Conservation (phyloP, 2,888 invertebrate genomes). For the Torymus aiolomorphi region DNA sequence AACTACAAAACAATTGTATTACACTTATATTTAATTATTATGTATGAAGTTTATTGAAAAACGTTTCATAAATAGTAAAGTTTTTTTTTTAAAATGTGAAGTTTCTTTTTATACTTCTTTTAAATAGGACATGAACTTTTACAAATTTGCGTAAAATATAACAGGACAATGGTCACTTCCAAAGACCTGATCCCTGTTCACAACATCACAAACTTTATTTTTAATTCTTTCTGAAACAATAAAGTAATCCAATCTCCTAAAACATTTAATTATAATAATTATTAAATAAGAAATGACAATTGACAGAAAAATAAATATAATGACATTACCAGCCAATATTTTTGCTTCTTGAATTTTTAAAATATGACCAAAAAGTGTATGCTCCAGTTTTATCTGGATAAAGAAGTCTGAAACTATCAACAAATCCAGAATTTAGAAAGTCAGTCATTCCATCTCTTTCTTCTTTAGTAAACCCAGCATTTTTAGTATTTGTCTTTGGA, state of each 20-base stretch:
- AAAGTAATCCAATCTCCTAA: constrained; percentile 96
- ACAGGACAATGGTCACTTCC: constrained; percentile 99
- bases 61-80: constrained; percentile 37
- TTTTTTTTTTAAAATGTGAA: constrained; percentile 19
- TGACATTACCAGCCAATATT: constrained; percentile 93
- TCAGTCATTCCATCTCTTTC: constrained; percentile 94
- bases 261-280: constrained; percentile 29
- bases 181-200: constrained; percentile 87
- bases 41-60: constrained; percentile 20
- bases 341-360: constrained; percentile 89
- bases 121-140: constrained; percentile 25
- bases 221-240: constrained; percentile 89
- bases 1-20: constrained; percentile 22
- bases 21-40: constrained; percentile 36
- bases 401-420: constrained; percentile 91
- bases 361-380: constrained; percentile 98
- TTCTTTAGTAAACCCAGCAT: constrained; percentile 96
- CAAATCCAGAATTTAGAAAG: constrained; percentile 87
- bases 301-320: constrained; percentile 66
- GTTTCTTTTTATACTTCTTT: constrained; percentile 13
- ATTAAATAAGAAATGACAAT: constrained; percentile 7
- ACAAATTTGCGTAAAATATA: constrained; percentile 78
- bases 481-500: constrained; percentile 93
- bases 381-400: constrained; percentile 89
- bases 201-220: constrained; percentile 88